Evolutionary conservation across 2,888 invertebrate genomes (phyloP).

Genomic region (Pristionchus entomophagus): DNA sequence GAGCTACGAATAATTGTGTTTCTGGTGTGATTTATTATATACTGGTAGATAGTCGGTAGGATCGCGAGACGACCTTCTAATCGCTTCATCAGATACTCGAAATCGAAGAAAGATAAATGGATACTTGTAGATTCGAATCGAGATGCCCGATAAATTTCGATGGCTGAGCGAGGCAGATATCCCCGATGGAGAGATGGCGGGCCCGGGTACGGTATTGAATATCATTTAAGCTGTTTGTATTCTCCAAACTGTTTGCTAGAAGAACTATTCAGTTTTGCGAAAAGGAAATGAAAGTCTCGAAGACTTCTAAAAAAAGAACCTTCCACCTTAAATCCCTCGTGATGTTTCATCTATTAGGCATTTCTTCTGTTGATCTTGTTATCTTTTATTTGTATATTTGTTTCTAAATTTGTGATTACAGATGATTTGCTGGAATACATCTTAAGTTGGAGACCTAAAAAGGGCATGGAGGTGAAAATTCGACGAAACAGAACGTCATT

Average conservation of each 20-base stretch:
- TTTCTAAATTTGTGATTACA: neutral
- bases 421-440: neutral
- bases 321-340: too few species aligned
- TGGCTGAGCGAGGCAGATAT: slow-evolving; percentile 4
- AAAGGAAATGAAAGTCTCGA: too few species aligned
- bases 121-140: slow-evolving; percentile 34
- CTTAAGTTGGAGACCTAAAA: too few species aligned
- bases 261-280: too few species aligned
- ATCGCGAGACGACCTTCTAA: neutral
- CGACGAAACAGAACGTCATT: neutral
- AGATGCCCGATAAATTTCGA: slow-evolving; percentile 36
- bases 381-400: neutral
- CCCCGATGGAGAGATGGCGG: slow-evolving; percentile 24
- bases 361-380: too few species aligned
- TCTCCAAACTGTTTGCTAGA: neutral
- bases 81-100: neutral
- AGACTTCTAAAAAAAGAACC: too few species aligned
- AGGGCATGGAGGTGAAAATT: neutral
- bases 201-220: neutral
- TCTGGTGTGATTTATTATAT: neutral
- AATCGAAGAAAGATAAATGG: neutral
- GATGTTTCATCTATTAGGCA: too few species aligned
- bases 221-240: neutral
- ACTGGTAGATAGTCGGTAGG: too few species aligned
- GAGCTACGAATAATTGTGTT: too few species aligned